Conservation (phyloP, 2,113 vertebrate species). For the Petaurus breviceps region DNA sequence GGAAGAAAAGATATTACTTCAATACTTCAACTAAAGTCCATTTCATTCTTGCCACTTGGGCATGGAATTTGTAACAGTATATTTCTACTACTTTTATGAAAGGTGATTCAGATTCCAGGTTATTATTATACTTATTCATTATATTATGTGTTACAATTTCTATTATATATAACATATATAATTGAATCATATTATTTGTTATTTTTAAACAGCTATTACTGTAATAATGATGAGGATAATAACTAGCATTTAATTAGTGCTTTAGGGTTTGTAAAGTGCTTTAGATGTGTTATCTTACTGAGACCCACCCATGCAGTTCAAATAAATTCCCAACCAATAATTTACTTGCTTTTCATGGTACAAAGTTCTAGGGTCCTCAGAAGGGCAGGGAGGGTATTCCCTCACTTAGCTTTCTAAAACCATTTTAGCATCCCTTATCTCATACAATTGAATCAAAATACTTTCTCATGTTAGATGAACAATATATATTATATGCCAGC, state of each 20-base stretch:
- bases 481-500: background rate
- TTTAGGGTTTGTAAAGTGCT: background rate
- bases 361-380: background rate
- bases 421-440: background rate
- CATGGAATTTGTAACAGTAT: background rate
- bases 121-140: constrained; percentile 3
- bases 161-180: background rate
- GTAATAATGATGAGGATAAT: background rate
- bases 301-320: background rate
- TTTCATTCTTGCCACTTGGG: background rate
- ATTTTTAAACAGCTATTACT: background rate
- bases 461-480: background rate
- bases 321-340: constrained; percentile 35
- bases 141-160: background rate
- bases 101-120: background rate
- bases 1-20: background rate
- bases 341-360: background rate
- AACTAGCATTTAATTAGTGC: background rate
- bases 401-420: constrained; percentile 13
- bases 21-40: background rate
- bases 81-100: background rate
- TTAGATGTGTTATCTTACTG: background rate
- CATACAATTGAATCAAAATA: constrained; percentile 4
- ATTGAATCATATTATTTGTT: background rate
- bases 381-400: background rate